A percentile compares a stretch with the other conserved stretches of the same genome.
phyloP scores from a whole-genome alignment of 2,113 vertebrate species.

The Hiodon alosoides region DNA sequence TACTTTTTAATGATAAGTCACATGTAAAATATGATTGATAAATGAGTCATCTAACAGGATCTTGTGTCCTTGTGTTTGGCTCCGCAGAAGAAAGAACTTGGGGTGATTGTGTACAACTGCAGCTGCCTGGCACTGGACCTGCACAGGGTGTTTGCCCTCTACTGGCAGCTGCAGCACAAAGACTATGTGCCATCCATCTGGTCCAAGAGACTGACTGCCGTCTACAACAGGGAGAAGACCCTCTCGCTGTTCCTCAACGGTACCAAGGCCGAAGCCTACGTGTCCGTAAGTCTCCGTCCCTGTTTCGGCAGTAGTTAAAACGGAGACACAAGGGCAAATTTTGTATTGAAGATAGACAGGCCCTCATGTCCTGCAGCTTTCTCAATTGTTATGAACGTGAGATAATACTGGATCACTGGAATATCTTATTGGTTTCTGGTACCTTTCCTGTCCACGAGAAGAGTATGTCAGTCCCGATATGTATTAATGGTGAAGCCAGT shows the following conservation, averaged over 20 bases:
- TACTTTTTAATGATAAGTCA: background rate
- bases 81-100: constrained; percentile 91
- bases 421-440: too few relatives aligned
- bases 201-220: constrained; percentile 85
- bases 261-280: constrained; percentile 74
- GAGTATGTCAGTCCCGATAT: too few relatives aligned
- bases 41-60: background rate
- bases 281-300: constrained; percentile 74
- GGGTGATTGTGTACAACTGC: constrained; percentile 85
- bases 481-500: too few relatives aligned
- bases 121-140: constrained; percentile 91
- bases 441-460: too few relatives aligned
- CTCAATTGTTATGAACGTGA: too few relatives aligned
- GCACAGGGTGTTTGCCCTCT: constrained; percentile 83
- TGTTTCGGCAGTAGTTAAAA: background rate
- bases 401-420: too few relatives aligned
- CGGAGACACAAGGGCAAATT: too few relatives aligned
- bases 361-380: too few relatives aligned
- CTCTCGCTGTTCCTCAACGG: constrained; percentile 70
- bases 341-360: too few relatives aligned
- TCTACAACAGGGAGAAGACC: constrained; percentile 72
- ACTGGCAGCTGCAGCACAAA: constrained; percentile 66
- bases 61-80: constrained; percentile 20
- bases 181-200: constrained; percentile 70
- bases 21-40: background rate